These are phyloP conservation scores for Diadegma fenestrale DNA, from an alignment of 2,888 invertebrate genomes.

Conservation along the genomic window DNA sequence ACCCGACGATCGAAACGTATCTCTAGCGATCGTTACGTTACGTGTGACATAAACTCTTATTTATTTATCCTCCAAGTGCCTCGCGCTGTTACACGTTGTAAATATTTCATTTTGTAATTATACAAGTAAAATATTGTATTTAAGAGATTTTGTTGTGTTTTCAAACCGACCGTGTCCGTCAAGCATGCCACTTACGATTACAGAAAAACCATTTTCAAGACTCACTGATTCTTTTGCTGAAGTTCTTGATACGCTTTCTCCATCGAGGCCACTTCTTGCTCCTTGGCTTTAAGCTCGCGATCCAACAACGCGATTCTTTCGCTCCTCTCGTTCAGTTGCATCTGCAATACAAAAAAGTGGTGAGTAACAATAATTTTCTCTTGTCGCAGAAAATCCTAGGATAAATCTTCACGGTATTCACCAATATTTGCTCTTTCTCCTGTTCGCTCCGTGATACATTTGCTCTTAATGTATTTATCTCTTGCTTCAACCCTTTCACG, in stretches of 20 bases:
- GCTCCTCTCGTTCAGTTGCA: slow-evolving; percentile 90
- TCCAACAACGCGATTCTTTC: slow-evolving; percentile 89
- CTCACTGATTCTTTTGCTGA: slow-evolving; percentile 82
- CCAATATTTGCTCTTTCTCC: slow-evolving; percentile 90
- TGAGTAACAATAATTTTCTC: too few species aligned
- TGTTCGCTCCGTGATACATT: slow-evolving; percentile 89
- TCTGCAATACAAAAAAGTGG: slow-evolving; percentile 81
- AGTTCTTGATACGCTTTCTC: slow-evolving; percentile 80
- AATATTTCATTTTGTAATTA: slow-evolving; percentile 40
- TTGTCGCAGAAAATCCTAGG: not conserved
- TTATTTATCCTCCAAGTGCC: slow-evolving; percentile 48
- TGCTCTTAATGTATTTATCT: slow-evolving; percentile 88
- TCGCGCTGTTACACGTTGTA: slow-evolving; percentile 33
- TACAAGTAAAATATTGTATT: slow-evolving; percentile 47
- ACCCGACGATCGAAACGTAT: not conserved
- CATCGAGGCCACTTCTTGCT: slow-evolving; percentile 77
- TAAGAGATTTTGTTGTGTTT: slow-evolving; percentile 41
- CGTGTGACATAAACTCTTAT: slow-evolving; percentile 36
- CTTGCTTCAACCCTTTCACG: slow-evolving; percentile 87
- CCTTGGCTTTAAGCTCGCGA: slow-evolving; percentile 88
- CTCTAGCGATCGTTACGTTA: slow-evolving; percentile 6
- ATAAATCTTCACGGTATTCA: slow-evolving; percentile 73
- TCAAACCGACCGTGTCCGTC: slow-evolving; percentile 29
- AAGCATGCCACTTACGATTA: slow-evolving; percentile 16
- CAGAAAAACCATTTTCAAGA: slow-evolving; percentile 58